Evolutionary conservation across 2,797 vertebrate genomes (phyloP).

Genomic region (Adelosebastes latens): DNA sequence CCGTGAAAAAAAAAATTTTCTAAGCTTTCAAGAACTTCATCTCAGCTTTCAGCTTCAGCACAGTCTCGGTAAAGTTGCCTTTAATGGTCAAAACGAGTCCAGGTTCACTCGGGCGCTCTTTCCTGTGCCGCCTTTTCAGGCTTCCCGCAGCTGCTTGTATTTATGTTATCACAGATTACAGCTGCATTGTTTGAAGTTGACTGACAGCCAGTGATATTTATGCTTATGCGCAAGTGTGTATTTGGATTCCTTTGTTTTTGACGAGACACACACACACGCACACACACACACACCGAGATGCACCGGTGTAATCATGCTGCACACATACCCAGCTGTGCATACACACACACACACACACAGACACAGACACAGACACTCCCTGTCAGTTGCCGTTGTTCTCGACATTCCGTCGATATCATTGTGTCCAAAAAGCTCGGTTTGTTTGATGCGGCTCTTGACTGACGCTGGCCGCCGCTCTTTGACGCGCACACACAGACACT

Average conservation of each 20-base stretch:
- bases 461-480: constrained; percentile 65
- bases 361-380: constrained; percentile 41
- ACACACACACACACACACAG: constrained; percentile 35
- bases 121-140: constrained; percentile 25
- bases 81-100: constrained; percentile 33
- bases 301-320: constrained; percentile 39
- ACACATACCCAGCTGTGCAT: constrained; percentile 29
- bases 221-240: constrained; percentile 58
- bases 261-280: constrained; percentile 34
- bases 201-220: constrained; percentile 78
- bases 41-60: not conserved
- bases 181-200: constrained; percentile 75
- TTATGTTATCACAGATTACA: constrained; percentile 72
- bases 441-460: constrained; percentile 75
- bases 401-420: constrained; percentile 82
- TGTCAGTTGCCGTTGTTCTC: constrained; percentile 72
- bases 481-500: constrained; percentile 56
- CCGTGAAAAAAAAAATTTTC: constrained; percentile 7
- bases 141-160: constrained; percentile 57
- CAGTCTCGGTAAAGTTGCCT: not conserved
- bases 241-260: constrained; percentile 73
- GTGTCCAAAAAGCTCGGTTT: constrained; percentile 65
- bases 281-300: constrained; percentile 47
- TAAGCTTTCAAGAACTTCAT: not conserved
- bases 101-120: not conserved